phyloP scores from a whole-genome alignment of 2,888 invertebrate species.

The Drosophila buzzatii region DNA sequence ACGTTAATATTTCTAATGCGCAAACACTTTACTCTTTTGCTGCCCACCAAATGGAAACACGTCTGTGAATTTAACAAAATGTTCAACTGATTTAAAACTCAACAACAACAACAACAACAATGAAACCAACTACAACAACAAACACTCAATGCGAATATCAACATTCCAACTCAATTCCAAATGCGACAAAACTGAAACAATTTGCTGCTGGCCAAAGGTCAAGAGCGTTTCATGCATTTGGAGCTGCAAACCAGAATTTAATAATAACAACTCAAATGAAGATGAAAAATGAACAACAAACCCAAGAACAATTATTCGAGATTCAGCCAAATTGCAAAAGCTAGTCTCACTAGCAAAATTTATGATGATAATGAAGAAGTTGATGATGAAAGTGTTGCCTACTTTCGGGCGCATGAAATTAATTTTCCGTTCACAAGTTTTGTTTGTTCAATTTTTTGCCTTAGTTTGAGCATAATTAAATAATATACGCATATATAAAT shows the following conservation, averaged over 20 bases:
- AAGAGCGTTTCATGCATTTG: conserved; percentile 83
- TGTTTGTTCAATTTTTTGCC: conserved; percentile 14
- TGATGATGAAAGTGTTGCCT: conserved; percentile 19
- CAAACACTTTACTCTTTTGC: conserved; percentile 31
- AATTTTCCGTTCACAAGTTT: conserved; percentile 18
- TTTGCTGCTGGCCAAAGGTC: conserved; percentile 64
- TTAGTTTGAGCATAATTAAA: conserved; percentile 10
- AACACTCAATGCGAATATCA: conserved; percentile 36
- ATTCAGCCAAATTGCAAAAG: conserved; percentile 3
- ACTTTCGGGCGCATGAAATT: conserved; percentile 5
- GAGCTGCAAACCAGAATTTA: conserved; percentile 76
- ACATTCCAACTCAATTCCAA: conserved; percentile 48
- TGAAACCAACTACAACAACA: conserved; percentile 18
- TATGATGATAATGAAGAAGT: not conserved
- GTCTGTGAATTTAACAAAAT: not conserved
- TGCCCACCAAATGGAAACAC: conserved; percentile 33
- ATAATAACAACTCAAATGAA: conserved; percentile 14
- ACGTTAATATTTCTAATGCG: conserved; percentile 26
- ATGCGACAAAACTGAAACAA: conserved; percentile 46
- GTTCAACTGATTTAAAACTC: conserved; percentile 5
- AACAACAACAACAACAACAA: conserved; percentile 8
- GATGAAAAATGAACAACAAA: conserved; percentile 19
- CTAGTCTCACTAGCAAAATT: conserved; percentile 6
- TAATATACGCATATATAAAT: not conserved
- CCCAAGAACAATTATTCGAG: not conserved